phyloP scores from a whole-genome alignment of 2,113 vertebrate genomes.

The Malurus elegans region DNA sequence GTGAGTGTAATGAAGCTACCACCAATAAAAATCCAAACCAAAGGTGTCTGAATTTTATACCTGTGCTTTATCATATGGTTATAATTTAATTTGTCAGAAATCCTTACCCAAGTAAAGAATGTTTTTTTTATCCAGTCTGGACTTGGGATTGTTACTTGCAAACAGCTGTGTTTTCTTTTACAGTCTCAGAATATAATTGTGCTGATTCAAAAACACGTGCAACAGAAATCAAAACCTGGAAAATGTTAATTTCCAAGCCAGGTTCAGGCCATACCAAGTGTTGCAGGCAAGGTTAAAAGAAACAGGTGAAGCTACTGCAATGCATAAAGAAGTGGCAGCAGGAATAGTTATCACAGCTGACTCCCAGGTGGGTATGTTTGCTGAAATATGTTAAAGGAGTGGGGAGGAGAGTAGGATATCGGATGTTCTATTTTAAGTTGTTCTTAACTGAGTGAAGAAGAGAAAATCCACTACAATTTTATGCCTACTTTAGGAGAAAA shows the following conservation, averaged over 20 bases:
- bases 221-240: not conserved
- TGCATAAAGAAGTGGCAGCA: not conserved
- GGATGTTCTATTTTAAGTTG: not conserved
- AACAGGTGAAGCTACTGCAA: not conserved
- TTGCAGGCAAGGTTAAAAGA: not conserved
- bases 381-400: not conserved
- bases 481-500: not conserved
- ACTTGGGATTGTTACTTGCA: not conserved
- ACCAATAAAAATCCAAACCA: not conserved
- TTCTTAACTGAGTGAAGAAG: not conserved
- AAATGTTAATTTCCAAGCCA: not conserved
- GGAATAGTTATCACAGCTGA: not conserved
- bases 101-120: not conserved
- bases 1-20: not conserved
- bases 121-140: not conserved
- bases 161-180: not conserved
- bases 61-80: not conserved
- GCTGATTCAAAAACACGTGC: not conserved
- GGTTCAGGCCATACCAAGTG: not conserved
- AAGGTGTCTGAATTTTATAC: not conserved
- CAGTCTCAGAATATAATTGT: not conserved
- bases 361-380: not conserved
- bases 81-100: not conserved
- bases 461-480: not conserved
- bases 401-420: not conserved